phyloP scores from a whole-genome alignment of 35 echinoderm and acorn worm species.

The Eucidaris tribuloides region DNA sequence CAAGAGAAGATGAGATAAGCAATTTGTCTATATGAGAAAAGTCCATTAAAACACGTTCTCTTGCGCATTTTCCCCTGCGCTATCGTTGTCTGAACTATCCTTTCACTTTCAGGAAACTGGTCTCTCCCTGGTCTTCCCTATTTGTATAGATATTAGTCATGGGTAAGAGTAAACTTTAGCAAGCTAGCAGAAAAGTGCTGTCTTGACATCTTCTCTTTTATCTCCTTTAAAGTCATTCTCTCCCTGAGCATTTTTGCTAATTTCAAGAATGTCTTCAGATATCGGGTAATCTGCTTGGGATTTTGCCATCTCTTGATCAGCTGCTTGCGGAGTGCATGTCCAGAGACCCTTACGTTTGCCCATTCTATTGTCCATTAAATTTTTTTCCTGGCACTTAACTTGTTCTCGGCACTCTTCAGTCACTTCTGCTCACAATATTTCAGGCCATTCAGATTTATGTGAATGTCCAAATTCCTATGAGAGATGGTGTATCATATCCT shows the following conservation, averaged over 20 bases:
- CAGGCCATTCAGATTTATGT: not conserved
- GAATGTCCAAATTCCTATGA: not conserved
- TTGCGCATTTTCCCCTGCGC: not conserved
- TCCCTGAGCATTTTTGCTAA: constrained; percentile 2
- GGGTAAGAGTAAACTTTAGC: constrained; percentile 20
- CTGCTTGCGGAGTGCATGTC: constrained; percentile 8
- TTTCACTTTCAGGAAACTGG: constrained; percentile 21
- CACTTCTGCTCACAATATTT: not conserved
- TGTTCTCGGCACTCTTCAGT: not conserved
- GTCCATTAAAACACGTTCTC: constrained; percentile 14
- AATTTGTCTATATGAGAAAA: constrained; percentile 32
- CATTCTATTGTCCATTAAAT: not conserved
- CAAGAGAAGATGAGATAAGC: not conserved
- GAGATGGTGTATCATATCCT: constrained; percentile 19
- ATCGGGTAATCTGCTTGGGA: constrained; percentile 35
- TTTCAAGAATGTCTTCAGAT: constrained; percentile 31
- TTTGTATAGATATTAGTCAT: constrained; percentile 33
- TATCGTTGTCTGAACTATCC: constrained; percentile 4
- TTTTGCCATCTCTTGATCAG: constrained; percentile 5
- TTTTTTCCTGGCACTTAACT: not conserved
- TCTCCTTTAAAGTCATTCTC: not conserved
- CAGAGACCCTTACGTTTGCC: not conserved
- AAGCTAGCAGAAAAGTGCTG: not conserved
- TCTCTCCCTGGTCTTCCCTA: constrained; percentile 33
- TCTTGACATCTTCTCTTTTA: not conserved